These are phyloP conservation scores for Callopanchax toddi DNA, from an alignment of 2,113 vertebrate species.

Conservation along the genomic window DNA sequence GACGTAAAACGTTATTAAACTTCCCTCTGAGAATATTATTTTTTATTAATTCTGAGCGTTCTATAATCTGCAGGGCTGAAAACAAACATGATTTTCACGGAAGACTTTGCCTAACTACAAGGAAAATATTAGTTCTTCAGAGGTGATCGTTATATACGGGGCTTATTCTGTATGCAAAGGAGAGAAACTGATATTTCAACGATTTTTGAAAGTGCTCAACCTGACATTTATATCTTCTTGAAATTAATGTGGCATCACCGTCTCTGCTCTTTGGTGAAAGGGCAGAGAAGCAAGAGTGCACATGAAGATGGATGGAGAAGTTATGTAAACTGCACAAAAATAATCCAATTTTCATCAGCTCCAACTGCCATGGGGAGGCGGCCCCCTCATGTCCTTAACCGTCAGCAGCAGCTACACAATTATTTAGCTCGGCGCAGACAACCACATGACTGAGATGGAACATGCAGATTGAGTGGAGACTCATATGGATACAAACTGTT, in stretches of 20 bases:
- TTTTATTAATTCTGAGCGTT: background rate
- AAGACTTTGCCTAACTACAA: background rate
- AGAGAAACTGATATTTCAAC: conserved; percentile 62
- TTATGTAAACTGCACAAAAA: conserved; percentile 43
- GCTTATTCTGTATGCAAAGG: conserved; percentile 52
- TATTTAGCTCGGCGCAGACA: background rate
- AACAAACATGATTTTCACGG: background rate
- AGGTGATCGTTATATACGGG: background rate
- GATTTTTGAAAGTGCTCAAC: conserved; percentile 67
- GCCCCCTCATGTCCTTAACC: conserved; percentile 12
- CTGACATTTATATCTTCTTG: conserved; percentile 73
- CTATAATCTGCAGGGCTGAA: no score
- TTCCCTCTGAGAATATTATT: background rate
- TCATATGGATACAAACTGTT: background rate
- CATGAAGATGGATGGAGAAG: conserved; percentile 43
- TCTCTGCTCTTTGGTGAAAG: conserved; percentile 61
- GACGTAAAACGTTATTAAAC: background rate
- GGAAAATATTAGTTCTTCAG: background rate
- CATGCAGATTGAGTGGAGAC: background rate
- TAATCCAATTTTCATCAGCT: conserved; percentile 46
- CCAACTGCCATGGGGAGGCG: conserved; percentile 28
- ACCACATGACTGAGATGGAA: background rate
- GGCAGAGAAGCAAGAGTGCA: conserved; percentile 32
- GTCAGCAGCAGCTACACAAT: conserved; percentile 17
- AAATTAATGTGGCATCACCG: conserved; percentile 70